These are phyloP conservation scores for Zhuqinia jingwanae DNA, from an alignment of 2,888 invertebrate genomes.

Conservation along the genomic window DNA sequence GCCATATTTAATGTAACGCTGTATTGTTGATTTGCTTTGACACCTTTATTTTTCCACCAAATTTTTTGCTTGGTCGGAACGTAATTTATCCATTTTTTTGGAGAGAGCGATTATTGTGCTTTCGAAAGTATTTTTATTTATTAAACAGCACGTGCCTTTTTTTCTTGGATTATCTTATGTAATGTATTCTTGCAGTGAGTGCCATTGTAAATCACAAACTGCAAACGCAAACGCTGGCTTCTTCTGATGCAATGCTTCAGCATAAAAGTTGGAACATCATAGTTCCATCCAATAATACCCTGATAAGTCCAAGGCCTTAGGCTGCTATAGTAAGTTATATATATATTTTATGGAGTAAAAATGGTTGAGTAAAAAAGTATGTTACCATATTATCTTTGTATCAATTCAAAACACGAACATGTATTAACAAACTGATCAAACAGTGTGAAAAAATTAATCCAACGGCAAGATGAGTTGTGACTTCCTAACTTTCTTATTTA, in stretches of 20 bases:
- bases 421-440: too few relatives aligned
- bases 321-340: conserved; percentile 69
- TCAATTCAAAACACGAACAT: too few relatives aligned
- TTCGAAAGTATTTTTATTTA: conserved; percentile 30
- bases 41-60: conserved; percentile 25
- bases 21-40: conserved; percentile 41
- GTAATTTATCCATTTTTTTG: conserved; percentile 37
- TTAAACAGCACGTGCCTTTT: conserved; percentile 63
- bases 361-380: conserved; percentile 52
- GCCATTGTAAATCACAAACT: conserved; percentile 73
- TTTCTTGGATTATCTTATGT: conserved; percentile 71
- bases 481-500: too few relatives aligned
- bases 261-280: conserved; percentile 71
- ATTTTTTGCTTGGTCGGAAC: conserved; percentile 35
- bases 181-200: conserved; percentile 72
- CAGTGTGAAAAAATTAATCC: too few relatives aligned
- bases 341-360: conserved; percentile 59
- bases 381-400: too few relatives aligned
- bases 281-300: conserved; percentile 70
- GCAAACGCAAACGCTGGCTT: conserved; percentile 71
- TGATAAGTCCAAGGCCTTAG: conserved; percentile 69
- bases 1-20: conserved; percentile 23
- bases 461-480: too few relatives aligned
- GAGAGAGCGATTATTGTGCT: conserved; percentile 31
- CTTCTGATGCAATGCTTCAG: conserved; percentile 73